These are phyloP conservation scores for Ailuropoda melanoleuca DNA, from an alignment of 2,113 vertebrate genomes.

Conservation along the genomic window DNA sequence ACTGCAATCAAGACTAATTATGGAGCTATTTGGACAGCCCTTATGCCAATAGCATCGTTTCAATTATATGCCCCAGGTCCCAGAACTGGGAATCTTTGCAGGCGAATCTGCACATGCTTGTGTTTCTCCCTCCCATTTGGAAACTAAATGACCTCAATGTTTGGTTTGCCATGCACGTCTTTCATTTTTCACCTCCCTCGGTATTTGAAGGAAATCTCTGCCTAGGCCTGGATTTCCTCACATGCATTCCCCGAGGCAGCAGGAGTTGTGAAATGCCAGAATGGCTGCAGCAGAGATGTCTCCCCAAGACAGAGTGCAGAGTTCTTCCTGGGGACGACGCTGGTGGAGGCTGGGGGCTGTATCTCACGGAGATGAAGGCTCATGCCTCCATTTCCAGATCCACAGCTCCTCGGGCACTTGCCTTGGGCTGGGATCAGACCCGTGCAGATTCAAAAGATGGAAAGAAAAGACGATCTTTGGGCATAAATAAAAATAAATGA, in stretches of 20 bases:
- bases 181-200: slow-evolving; percentile 17
- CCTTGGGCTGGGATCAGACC: neutral
- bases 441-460: neutral
- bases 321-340: neutral
- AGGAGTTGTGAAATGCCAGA: neutral
- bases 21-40: neutral
- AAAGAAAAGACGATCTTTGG: neutral
- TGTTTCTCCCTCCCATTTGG: neutral
- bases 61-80: neutral
- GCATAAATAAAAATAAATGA: neutral
- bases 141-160: neutral
- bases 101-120: neutral
- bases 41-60: neutral
- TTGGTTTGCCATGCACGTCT: neutral
- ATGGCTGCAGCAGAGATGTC: neutral
- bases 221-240: neutral
- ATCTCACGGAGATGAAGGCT: neutral
- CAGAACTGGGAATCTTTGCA: neutral
- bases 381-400: neutral
- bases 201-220: neutral
- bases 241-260: neutral
- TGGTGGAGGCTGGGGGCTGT: neutral
- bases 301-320: neutral
- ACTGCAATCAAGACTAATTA: neutral
- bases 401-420: neutral